Percentiles rank a stretch among this genome's conserved stretches.
These are phyloP conservation scores for Labia minor DNA, from an alignment of 2,888 invertebrate genomes.

Conservation along the genomic window DNA sequence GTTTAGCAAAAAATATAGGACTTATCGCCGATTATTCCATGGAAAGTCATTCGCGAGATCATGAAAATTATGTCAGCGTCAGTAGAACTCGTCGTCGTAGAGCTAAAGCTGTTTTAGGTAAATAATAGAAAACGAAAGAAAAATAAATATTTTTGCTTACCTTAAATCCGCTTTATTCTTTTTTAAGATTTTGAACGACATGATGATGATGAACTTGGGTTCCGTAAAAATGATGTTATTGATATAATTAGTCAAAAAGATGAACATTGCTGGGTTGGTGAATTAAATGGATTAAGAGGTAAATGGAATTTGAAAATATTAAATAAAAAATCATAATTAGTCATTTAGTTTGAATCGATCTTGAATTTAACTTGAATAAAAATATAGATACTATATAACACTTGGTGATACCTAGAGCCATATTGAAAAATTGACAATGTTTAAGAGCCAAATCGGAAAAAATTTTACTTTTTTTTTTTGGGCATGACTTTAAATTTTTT, in stretches of 20 bases:
- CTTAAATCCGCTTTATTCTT: slow-evolving; percentile 27
- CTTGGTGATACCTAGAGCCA: no score
- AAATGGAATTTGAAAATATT: slow-evolving; percentile 25
- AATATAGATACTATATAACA: no score
- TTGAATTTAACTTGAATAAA: no score
- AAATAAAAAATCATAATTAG: no score
- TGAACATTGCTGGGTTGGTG: slow-evolving; percentile 98
- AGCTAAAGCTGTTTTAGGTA: slow-evolving; percentile 82
- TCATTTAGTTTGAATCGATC: no score
- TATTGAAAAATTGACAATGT: no score
- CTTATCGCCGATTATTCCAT: slow-evolving; percentile 87
- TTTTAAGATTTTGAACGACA: slow-evolving; percentile 84
- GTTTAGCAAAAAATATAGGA: slow-evolving; percentile 63
- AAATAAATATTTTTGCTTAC: no score
- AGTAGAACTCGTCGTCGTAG: slow-evolving; percentile 75
- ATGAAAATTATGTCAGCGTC: slow-evolving; percentile 89
- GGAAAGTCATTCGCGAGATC: slow-evolving; percentile 89
- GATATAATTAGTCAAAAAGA: slow-evolving; percentile 95
- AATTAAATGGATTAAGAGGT: slow-evolving; percentile 83
- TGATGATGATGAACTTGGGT: slow-evolving; percentile 96
- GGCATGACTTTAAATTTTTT: no score
- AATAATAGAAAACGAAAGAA: no score
- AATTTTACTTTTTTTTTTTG: no score
- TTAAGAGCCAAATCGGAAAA: no score
- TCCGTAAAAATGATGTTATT: slow-evolving; percentile 96